phyloP scores from a whole-genome alignment of 2,113 vertebrate species.

The Eonycteris spelaea region DNA sequence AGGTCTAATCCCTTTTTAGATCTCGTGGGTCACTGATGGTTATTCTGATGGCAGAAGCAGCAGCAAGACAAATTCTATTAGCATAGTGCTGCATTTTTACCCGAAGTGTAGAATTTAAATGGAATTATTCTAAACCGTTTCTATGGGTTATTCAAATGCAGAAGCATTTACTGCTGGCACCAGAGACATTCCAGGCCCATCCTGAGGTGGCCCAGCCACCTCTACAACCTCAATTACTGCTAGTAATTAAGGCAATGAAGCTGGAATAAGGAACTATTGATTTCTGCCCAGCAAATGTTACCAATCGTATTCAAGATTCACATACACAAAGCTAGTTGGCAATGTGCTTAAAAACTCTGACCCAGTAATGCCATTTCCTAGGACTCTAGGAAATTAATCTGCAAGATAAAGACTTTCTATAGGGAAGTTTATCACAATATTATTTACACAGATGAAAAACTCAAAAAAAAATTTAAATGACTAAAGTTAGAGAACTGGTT shows the following conservation, averaged over 20 bases:
- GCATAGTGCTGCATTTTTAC: not conserved
- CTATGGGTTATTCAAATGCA: not conserved
- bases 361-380: not conserved
- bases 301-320: not conserved
- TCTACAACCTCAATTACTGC: not conserved
- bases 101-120: not conserved
- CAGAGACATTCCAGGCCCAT: not conserved
- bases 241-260: not conserved
- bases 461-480: not conserved
- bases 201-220: not conserved
- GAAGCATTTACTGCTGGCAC: not conserved
- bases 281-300: not conserved
- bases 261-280: not conserved
- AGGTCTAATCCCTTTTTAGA: not conserved
- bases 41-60: not conserved
- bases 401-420: not conserved
- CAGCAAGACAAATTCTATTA: not conserved
- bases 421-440: not conserved
- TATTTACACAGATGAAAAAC: not conserved
- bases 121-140: not conserved
- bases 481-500: not conserved
- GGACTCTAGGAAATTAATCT: not conserved
- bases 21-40: fast-evolving
- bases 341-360: not conserved
- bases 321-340: not conserved